A percentile compares a stretch with the other conserved stretches of the same genome.
These are phyloP conservation scores for Dufourea novaeangliae DNA, from an alignment of 1,140 invertebrate species.

Conservation along the genomic window DNA sequence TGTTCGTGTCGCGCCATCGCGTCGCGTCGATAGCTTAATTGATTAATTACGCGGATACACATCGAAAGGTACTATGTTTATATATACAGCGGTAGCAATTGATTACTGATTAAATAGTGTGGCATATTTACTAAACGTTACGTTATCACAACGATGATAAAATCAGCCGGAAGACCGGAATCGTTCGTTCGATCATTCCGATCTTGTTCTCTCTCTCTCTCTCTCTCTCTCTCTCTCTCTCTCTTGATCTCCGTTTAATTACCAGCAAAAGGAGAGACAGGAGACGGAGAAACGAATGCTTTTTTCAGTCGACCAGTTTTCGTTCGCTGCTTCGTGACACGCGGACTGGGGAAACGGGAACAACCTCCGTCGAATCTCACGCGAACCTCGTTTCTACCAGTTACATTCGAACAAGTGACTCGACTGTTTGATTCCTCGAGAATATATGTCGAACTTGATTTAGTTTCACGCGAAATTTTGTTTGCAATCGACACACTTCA, in stretches of 20 bases:
- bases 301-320: conserved; percentile 17
- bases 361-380: not conserved
- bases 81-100: conserved; percentile 79
- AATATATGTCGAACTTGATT: too few species aligned
- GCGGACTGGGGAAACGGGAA: conserved; percentile 22
- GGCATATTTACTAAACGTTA: conserved; percentile 76
- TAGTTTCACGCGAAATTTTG: too few species aligned
- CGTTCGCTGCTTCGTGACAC: conserved; percentile 18
- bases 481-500: too few species aligned
- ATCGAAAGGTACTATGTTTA: conserved; percentile 76
- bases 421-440: too few species aligned
- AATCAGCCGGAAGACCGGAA: conserved; percentile 72
- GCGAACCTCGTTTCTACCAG: too few species aligned
- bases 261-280: not conserved
- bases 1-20: conserved; percentile 27
- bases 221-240: not conserved
- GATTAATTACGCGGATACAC: conserved; percentile 76
- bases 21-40: conserved; percentile 55
- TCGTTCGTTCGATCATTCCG: conserved; percentile 25
- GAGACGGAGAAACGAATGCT: not conserved
- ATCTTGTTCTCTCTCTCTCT: not conserved
- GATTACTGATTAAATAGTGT: conserved; percentile 81
- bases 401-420: not conserved
- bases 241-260: not conserved
- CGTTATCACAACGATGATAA: conserved; percentile 81